phyloP scores from a whole-genome alignment of 1,140 invertebrate species.

The Drosophila teissieri region DNA sequence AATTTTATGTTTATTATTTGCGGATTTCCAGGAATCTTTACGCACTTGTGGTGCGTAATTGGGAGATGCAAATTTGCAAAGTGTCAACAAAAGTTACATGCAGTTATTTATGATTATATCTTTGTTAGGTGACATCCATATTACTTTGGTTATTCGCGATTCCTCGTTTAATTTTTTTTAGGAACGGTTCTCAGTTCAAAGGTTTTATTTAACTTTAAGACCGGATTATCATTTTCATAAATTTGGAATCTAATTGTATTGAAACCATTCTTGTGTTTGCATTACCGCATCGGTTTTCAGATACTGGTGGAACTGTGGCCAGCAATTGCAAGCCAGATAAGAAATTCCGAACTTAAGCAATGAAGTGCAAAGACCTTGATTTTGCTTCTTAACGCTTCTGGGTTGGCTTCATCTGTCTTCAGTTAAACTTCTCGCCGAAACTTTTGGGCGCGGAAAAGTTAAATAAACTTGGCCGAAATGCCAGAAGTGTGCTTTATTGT shows the following conservation, averaged over 20 bases:
- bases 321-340: neutral
- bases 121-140: too few relatives aligned
- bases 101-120: neutral
- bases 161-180: too few relatives aligned
- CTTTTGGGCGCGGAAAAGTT: neutral
- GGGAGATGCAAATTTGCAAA: neutral
- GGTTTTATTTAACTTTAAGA: neutral
- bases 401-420: neutral
- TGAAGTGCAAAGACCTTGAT: neutral
- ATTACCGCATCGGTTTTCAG: neutral
- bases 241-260: too few relatives aligned
- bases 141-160: too few relatives aligned
- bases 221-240: neutral
- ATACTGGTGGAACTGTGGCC: neutral
- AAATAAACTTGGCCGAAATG: neutral
- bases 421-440: neutral
- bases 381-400: neutral
- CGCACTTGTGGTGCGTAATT: conserved; percentile 1
- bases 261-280: neutral
- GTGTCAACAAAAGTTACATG: neutral
- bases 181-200: neutral
- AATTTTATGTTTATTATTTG: conserved; percentile 2
- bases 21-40: conserved; percentile 11
- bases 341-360: neutral
- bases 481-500: neutral